Conservation (phyloP, 2,113 vertebrate species). For the Tursiops truncatus region DNA sequence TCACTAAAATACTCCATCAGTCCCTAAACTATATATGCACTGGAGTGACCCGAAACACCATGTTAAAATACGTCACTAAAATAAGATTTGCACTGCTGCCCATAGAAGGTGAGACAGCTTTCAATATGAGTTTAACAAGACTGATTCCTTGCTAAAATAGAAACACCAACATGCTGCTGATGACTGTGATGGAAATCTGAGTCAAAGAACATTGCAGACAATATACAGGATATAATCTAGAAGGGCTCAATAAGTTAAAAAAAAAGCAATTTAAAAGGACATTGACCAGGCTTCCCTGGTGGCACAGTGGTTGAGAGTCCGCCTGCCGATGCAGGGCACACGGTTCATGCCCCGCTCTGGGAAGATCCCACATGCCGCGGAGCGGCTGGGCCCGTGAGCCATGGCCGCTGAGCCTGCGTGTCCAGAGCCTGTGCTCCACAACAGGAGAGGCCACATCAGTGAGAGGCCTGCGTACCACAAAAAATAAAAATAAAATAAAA, state of each 20-base stretch:
- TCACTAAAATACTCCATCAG: neutral
- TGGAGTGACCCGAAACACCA: neutral
- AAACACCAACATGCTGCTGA: neutral
- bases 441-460: too few relatives aligned
- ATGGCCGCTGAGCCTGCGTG: too few relatives aligned
- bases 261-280: neutral
- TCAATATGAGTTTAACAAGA: neutral
- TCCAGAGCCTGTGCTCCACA: too few relatives aligned
- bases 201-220: neutral
- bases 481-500: too few relatives aligned
- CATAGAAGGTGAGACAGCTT: neutral
- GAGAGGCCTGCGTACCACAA: rapidly evolving
- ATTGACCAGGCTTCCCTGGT: neutral
- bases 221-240: neutral
- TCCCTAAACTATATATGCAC: neutral
- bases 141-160: neutral
- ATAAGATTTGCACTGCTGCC: neutral
- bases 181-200: neutral
- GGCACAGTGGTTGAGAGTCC: too few relatives aligned
- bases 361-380: too few relatives aligned
- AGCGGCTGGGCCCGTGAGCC: too few relatives aligned
- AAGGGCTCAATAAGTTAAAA: neutral
- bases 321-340: too few relatives aligned
- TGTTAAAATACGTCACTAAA: neutral
- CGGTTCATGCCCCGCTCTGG: neutral